Evolutionary conservation across 2,113 vertebrate species (phyloP), one percentile per base, ranked within the genome.

Genomic region (Strix uralensis): DNA sequence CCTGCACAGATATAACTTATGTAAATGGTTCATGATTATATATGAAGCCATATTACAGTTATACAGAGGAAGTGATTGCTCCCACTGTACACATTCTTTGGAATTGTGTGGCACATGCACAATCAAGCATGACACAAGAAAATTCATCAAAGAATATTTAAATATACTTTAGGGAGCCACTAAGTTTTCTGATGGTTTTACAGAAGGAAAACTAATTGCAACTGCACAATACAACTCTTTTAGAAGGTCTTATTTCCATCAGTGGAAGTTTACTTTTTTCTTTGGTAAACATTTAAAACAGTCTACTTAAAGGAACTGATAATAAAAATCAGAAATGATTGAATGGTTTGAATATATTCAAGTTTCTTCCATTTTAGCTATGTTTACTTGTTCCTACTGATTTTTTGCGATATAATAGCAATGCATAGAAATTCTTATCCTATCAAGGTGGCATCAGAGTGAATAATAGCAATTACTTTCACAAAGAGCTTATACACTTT

Each of bases 191-290:
- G 62, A 95, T 95, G 87, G 73, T 91, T 97, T 96, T 95, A 96
- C 73, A 89, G 87, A 97, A 95, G 88, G 81, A 97, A 97, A 96
- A 98, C 91, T 98, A 98, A 97, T 96, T 96, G 90, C 93, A 95
- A 95, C 86, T 97, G 95, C 91, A 97, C 83, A 90, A 92, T 87
- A 75, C 82, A 90, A 86, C n/a, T 82, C 15, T 59, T 95, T 73
- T 58, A 34, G 47, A 74, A 74, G 32, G 40, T 12, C 54, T 86
- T 66, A 26, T 73, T 81, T 80, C 67, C 26, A 80, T 58, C 62
- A 55, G 7, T 57, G 51, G 12, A 42, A 42, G 71, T 83, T 86
- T 84, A 70, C 5, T 40, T 86, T 93, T 71, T 90, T 34, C 40
- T 55, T 59, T 59, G 51, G 30, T 71, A 92, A 94, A 81, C 8